Evolutionary conservation across 2,888 invertebrate genomes (phyloP).

Genomic region (Biston stratarius): DNA sequence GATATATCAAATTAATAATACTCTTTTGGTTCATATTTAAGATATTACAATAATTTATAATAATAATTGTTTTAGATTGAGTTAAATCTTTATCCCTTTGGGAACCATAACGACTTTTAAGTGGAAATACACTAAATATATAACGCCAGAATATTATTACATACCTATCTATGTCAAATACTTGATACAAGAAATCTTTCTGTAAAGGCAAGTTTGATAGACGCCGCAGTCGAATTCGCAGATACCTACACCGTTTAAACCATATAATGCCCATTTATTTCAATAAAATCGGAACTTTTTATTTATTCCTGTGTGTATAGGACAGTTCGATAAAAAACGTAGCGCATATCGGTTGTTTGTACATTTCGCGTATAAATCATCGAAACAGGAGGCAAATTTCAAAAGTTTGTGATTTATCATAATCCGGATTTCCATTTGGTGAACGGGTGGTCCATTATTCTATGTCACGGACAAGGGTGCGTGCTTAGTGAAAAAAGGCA

Average conservation of each 20-base stretch:
- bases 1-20: too few species aligned
- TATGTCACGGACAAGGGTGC: constrained; percentile 81
- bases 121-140: too few species aligned
- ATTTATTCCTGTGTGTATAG: constrained; percentile 41
- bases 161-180: background rate
- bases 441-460: constrained; percentile 82
- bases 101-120: too few species aligned
- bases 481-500: constrained; percentile 71
- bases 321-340: constrained; percentile 60
- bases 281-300: constrained; percentile 36
- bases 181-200: background rate
- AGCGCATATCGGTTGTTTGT: constrained; percentile 67
- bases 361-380: constrained; percentile 78
- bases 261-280: constrained; percentile 44
- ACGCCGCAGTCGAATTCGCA: constrained; percentile 8
- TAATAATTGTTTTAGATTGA: too few species aligned
- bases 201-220: constrained; percentile 8
- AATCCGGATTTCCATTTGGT: constrained; percentile 83
- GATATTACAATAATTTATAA: too few species aligned
- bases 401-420: constrained; percentile 86
- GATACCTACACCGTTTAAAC: constrained; percentile 17
- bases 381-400: constrained; percentile 78
- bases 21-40: too few species aligned
- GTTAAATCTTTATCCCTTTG: too few species aligned
- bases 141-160: too few species aligned